phyloP scores from a whole-genome alignment of 2,113 vertebrate genomes.

The Tetrax tetrax region DNA sequence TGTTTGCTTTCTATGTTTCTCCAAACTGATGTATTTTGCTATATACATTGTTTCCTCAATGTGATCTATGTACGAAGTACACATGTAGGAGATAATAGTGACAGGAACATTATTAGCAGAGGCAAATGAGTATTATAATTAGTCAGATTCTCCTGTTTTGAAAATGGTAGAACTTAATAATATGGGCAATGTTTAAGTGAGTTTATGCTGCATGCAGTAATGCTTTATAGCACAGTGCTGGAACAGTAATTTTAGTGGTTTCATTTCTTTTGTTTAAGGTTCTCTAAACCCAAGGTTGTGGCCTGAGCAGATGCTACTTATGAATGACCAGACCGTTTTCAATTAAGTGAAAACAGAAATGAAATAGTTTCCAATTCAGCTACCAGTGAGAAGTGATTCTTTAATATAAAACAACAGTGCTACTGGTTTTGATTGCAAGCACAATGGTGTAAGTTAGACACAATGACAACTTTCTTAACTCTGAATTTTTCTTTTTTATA shows the following conservation, averaged over 20 bases:
- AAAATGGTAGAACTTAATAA: neutral
- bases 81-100: neutral
- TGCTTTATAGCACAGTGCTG: neutral
- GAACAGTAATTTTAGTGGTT: neutral
- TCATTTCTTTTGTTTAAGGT: neutral
- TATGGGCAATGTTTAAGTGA: neutral
- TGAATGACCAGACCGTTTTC: neutral
- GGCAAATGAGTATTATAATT: neutral
- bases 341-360: constrained; percentile 6
- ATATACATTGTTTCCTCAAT: neutral
- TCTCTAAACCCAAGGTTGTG: neutral
- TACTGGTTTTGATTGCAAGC: neutral
- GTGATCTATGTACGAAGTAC: neutral
- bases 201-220: neutral
- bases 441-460: neutral
- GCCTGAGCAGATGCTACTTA: neutral
- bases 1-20: neutral
- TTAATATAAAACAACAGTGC: neutral
- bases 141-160: neutral
- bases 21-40: neutral
- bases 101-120: neutral
- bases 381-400: neutral
- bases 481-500: neutral
- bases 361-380: neutral
- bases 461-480: neutral